These are phyloP conservation scores for Archips xylosteana DNA, from an alignment of 2,888 invertebrate genomes.

Conservation along the genomic window DNA sequence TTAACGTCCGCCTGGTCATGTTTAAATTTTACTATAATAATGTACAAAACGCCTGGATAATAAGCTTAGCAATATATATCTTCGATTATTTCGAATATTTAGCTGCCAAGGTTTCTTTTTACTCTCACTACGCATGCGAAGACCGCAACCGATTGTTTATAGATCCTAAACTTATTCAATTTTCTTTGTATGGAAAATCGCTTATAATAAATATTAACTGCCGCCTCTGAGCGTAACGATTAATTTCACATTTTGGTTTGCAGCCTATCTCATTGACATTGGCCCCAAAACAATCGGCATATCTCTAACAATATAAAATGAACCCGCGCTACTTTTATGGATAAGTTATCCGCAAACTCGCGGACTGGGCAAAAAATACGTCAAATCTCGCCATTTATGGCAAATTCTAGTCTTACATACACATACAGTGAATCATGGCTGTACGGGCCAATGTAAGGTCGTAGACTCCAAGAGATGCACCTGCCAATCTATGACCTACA, in stretches of 20 bases:
- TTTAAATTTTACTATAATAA: not conserved
- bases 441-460: not conserved
- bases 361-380: conserved; percentile 31
- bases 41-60: not conserved
- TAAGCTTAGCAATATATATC: not conserved
- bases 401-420: conserved; percentile 8
- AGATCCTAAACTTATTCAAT: too few species aligned
- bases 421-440: conserved; percentile 12
- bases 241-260: not conserved
- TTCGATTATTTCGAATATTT: too few species aligned
- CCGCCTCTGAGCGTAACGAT: not conserved
- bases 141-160: too few species aligned
- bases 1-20: too few species aligned
- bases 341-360: conserved; percentile 17
- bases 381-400: conserved; percentile 32
- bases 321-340: conserved; percentile 22
- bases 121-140: too few species aligned
- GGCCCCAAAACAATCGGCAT: conserved; percentile 3
- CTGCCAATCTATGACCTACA: conserved; percentile 51
- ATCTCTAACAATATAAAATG: not conserved
- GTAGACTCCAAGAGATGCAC: conserved; percentile 47
- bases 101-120: too few species aligned
- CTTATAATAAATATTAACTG: too few species aligned
- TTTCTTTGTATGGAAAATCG: too few species aligned
- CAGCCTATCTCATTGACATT: not conserved